Evolutionary conservation across 2,113 vertebrate species (phyloP).

Genomic region (Manacus vitellinus): DNA sequence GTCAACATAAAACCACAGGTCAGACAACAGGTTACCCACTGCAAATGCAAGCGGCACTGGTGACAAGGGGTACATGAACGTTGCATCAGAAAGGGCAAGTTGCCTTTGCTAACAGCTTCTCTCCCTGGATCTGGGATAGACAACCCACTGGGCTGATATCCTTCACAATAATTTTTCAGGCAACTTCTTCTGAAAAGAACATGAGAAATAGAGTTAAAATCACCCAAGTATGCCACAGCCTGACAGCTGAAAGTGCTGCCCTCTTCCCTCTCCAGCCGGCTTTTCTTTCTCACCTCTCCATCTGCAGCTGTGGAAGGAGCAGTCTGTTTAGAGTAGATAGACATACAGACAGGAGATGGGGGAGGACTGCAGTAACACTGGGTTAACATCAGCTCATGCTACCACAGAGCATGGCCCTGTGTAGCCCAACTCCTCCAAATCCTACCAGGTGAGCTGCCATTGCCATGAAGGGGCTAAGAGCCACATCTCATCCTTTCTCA

Average conservation of each 20-base stretch:
- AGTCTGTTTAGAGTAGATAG: neutral
- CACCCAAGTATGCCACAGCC: accelerated
- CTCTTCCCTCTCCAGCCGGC: neutral
- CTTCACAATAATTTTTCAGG: neutral
- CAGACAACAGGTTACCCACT: neutral
- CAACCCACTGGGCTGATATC: neutral
- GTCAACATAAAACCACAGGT: neutral
- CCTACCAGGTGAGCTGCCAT: neutral
- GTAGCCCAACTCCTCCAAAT: neutral
- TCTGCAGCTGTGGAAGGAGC: neutral
- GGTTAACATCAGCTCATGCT: neutral
- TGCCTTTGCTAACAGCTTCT: neutral
- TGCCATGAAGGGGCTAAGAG: neutral
- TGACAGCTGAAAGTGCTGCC: neutral
- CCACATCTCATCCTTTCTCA: neutral
- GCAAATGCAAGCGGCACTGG: neutral
- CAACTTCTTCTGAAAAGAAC: neutral
- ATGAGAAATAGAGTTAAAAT: neutral
- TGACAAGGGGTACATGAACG: neutral
- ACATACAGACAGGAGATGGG: accelerated
- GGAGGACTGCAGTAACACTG: neutral
- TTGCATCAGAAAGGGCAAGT: neutral
- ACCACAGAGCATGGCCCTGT: neutral
- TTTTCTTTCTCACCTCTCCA: neutral
- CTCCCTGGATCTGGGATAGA: neutral